A percentile compares a stretch with the other conserved stretches of the same genome.
Conservation (phyloP, 2,113 vertebrate species). For the Osmerus eperlanus region DNA sequence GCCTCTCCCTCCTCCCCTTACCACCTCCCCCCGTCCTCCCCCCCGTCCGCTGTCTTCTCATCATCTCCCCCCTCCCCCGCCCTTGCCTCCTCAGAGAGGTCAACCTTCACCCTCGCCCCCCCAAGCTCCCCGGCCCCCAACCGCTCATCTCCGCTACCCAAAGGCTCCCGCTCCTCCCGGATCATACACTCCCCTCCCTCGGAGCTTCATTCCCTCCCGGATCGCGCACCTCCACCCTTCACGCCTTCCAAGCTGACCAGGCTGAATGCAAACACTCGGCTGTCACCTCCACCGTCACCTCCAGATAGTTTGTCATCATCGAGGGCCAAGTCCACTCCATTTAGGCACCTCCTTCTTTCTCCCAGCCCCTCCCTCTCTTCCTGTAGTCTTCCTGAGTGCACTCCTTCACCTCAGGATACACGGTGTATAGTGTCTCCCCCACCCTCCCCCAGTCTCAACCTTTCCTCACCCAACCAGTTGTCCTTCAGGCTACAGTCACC, state of each 20-base stretch:
- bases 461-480: no score
- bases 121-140: slow-evolving; percentile 22
- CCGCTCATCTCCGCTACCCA: slow-evolving; percentile 11
- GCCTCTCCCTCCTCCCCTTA: slow-evolving; percentile 2
- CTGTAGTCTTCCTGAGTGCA: slow-evolving; percentile 10
- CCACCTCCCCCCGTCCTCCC: slow-evolving; percentile 13
- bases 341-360: neutral
- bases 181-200: neutral
- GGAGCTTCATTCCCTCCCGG: neutral
- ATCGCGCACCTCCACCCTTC: neutral
- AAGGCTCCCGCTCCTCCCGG: neutral
- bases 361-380: neutral
- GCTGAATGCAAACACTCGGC: neutral
- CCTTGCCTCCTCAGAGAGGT: slow-evolving; percentile 30
- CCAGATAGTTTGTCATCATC: neutral
- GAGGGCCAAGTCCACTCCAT: slow-evolving; percentile 6
- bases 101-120: slow-evolving; percentile 46
- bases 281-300: neutral
- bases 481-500: neutral
- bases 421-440: neutral
- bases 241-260: neutral
- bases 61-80: slow-evolving; percentile 19
- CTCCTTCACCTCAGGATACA: slow-evolving; percentile 12
- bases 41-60: neutral
- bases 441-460: slow-evolving; percentile 6